A percentile compares a stretch with the other conserved stretches of the same genome.
Conservation (phyloP, 2,888 invertebrate genomes). For the Hymenopus coronatus region DNA sequence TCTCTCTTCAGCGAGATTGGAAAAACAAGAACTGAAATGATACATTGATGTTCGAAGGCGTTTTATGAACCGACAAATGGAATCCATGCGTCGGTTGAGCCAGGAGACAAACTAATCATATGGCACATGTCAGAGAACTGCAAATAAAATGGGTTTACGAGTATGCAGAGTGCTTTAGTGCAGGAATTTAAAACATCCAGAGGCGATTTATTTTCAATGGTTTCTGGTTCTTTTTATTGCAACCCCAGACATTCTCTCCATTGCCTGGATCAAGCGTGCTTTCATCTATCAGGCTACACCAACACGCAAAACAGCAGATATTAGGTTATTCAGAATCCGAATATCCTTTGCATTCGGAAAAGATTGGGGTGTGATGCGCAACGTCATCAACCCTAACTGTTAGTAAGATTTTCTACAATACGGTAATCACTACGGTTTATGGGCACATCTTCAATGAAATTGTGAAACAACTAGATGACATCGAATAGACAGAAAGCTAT, state of each 20-base stretch:
- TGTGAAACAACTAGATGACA: not conserved
- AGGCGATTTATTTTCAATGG: not conserved
- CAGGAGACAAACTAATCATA: too few relatives aligned
- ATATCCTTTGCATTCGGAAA: not conserved
- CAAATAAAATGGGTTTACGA: not conserved
- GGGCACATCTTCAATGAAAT: not conserved
- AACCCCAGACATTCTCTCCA: not conserved
- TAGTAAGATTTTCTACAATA: not conserved
- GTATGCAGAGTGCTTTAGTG: not conserved
- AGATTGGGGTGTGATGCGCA: not conserved
- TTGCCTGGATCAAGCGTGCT: not conserved
- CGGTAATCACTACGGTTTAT: not conserved
- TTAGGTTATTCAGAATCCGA: not conserved
- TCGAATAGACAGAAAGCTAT: not conserved
- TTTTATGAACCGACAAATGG: too few relatives aligned
- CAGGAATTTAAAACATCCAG: not conserved
- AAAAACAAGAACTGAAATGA: too few relatives aligned
- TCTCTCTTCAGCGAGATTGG: too few relatives aligned
- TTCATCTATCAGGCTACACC: not conserved
- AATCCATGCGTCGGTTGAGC: too few relatives aligned
- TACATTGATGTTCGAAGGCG: too few relatives aligned
- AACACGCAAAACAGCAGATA: not conserved
- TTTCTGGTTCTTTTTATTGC: not conserved
- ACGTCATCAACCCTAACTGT: not conserved
- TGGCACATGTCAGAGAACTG: too few relatives aligned